Conservation (phyloP, 2,888 invertebrate species). For the Mycogona germanica region DNA sequence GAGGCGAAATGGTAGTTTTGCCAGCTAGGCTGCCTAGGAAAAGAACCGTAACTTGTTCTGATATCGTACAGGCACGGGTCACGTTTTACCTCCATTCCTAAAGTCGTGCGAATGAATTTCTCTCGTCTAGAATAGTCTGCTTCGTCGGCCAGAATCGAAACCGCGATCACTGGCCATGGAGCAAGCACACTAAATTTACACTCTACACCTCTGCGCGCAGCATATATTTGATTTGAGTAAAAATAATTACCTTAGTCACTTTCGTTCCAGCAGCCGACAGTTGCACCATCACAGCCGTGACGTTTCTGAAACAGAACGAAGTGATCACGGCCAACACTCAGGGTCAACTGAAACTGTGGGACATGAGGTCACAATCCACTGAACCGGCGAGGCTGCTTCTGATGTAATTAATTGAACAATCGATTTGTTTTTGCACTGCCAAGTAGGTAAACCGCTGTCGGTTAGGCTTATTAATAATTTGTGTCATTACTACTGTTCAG, state of each 20-base stretch:
- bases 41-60: too few species aligned
- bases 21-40: too few species aligned
- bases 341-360: slow-evolving; percentile 84
- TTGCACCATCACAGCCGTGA: slow-evolving; percentile 61
- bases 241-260: not conserved
- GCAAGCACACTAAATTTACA: too few species aligned
- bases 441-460: not conserved
- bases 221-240: not conserved
- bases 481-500: not conserved
- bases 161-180: too few species aligned
- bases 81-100: too few species aligned
- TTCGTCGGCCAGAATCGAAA: too few species aligned
- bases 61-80: too few species aligned
- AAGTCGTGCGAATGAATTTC: too few species aligned
- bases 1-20: too few species aligned
- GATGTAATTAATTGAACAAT: slow-evolving; percentile 51
- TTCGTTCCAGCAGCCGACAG: slow-evolving; percentile 53
- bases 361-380: slow-evolving; percentile 51
- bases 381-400: slow-evolving; percentile 57
- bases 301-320: slow-evolving; percentile 60
- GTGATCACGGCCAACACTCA: slow-evolving; percentile 72
- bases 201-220: not conserved
- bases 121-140: too few species aligned
- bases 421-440: too few species aligned
- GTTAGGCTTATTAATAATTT: not conserved